Base-by-base conservation (phyloP, 2,797 vertebrate species). In the Enteromius viviparus region DNA sequence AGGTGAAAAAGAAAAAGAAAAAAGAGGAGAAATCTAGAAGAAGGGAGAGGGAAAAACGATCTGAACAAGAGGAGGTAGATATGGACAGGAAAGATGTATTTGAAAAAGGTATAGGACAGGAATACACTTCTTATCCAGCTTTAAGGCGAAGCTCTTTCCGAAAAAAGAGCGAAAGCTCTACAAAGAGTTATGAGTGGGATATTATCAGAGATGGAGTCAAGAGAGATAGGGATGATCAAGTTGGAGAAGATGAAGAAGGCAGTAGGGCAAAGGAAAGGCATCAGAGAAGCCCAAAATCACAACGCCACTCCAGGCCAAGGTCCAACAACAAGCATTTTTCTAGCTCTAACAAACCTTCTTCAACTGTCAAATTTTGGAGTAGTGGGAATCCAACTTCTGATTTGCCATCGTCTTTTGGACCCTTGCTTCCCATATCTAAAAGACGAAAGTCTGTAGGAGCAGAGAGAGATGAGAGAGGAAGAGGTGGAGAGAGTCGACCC, bases 301-400 rank as follows among this genome's bases (percentile, higher is more conserved):
- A 88, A 82, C 80, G 74, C 77, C 83, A 90, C 72, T 83, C 87
- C 19, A 91, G 92, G 37, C 87, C 92, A 81, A 86, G 78, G 65
- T 91, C 92, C 78, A 91, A 91, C 87, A 94, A 91, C 89, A 95
- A 95, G 84, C 90, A 90, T 12, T 93, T 90, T 84, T 91, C 89
- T 0, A 89, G 89, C 86, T 90, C 94, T 7, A 87, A 87, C 85
- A 96, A 95, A 85, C 91, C 93, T 65, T 89, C 93, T 0, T 91
- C 94, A 49, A 94, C 94, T 0, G 95, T 95, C 3, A 95, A 95
- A 88, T 95, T 95, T 86, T 95, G 94, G 94, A 89, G 90, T 85
- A 92, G 90, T 49, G 91, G 87, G 3, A 93, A 93, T 84, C 89
- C 90, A 2, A 89, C 90, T 83, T 91, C 92, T 1, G 94, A 94